Evolutionary conservation across 2,797 vertebrate species (phyloP), one percentile per base, ranked within the genome.

Genomic region (Myripristis jacobus): DNA sequence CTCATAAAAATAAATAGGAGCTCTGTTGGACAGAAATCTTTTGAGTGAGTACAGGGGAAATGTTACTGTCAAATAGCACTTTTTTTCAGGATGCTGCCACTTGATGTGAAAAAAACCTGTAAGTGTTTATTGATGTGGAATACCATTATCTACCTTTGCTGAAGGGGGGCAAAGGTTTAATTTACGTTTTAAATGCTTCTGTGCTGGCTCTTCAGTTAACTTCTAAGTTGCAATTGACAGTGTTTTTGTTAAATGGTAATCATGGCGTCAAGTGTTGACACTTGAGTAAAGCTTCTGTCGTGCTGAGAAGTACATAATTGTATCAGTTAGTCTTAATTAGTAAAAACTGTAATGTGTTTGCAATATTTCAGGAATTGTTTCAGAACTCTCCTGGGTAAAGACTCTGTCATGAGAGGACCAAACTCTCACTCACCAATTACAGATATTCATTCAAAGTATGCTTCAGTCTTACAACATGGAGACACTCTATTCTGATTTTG

Each of bases 181-280:
- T 86, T 82, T 84, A 70, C 76, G 83, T 87, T 77, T 67, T 83
- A 77, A 82, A 70, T 77, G 69, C 78, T 77, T 79, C 60, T 64
- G 72, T 38, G 21, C 54, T 8, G 2, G 66, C 84, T 74, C 79
- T 87, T 87, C 80, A 84, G 82, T 80, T 75, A 85, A 79, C 78
- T 79, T 73, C 46, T 64, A 57, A 70, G 75, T 72, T 76, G 75
- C 81, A 86, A 88, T 90, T 89, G 88, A 85, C 83, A 78, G 77
- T 89, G 81, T 89, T 89, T 90, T 89, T 87, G 79, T 88, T 75
- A 81, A 83, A 89, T 68, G 68, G 58, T 82, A 89, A 85, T 86
- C 63, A 75, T 6, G 12, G 53, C 65, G 21, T 89, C 79, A 78
- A 88, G 86, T 87, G 86, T 85, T 87, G 80, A 82, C 80, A 84